Evolutionary conservation across 92 coral and sea anemone species (phyloP).

Genomic region (Bergia puertoricense): DNA sequence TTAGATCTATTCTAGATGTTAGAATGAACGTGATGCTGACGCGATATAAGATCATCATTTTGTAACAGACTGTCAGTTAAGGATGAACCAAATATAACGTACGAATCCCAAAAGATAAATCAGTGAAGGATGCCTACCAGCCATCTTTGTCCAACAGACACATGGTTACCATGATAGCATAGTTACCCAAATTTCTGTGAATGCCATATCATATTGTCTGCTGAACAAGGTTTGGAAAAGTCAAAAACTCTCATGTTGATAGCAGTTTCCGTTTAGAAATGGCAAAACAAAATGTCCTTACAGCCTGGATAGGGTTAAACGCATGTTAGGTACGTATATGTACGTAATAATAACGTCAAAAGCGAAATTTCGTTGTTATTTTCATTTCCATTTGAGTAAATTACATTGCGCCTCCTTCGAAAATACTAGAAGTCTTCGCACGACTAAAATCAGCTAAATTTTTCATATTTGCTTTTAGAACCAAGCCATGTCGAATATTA

Average conservation of each 20-base stretch:
- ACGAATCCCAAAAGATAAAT: too few relatives aligned
- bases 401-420: neutral
- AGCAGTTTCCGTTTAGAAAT: neutral
- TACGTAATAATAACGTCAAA: neutral
- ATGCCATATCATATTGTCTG: neutral
- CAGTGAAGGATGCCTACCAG: neutral
- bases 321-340: neutral
- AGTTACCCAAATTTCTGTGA: too few relatives aligned
- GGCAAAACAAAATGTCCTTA: too few relatives aligned
- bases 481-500: neutral
- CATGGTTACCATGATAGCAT: neutral
- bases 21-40: too few relatives aligned
- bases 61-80: too few relatives aligned
- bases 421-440: neutral
- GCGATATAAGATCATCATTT: too few relatives aligned
- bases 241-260: neutral
- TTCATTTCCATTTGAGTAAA: neutral
- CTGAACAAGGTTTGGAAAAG: neutral
- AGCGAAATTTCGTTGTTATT: neutral
- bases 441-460: neutral
- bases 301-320: neutral
- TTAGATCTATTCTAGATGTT: too few relatives aligned
- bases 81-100: too few relatives aligned
- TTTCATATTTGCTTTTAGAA: neutral
- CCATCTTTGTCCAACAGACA: neutral